phyloP scores from a whole-genome alignment of 2,113 vertebrate genomes.

The Thermophis baileyi region DNA sequence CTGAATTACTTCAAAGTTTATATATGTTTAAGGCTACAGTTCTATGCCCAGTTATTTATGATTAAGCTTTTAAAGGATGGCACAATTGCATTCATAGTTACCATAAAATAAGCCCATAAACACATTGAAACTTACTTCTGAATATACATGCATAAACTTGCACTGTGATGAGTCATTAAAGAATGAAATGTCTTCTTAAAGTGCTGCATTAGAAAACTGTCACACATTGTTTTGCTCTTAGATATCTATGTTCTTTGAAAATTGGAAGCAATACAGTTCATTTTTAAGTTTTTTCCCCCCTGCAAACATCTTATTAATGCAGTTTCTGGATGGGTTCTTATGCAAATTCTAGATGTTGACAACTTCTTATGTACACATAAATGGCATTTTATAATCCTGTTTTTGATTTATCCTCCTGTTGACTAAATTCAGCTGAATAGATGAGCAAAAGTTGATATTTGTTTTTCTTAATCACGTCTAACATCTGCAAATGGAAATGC shows the following conservation, averaged over 20 bases:
- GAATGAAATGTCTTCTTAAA: constrained; percentile 7
- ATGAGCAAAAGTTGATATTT: constrained; percentile 51
- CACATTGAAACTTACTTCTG: not conserved
- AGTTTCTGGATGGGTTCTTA: constrained; percentile 41
- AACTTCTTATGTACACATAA: constrained; percentile 51
- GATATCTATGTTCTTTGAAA: constrained; percentile 13
- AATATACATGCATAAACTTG: not conserved
- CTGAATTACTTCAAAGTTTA: not conserved
- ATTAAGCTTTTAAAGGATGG: not conserved
- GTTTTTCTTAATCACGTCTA: constrained; percentile 50
- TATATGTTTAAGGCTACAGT: not conserved
- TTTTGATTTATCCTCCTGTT: constrained; percentile 50
- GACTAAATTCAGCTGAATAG: constrained; percentile 44
- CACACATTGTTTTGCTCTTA: constrained; percentile 31
- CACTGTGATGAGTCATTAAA: not conserved
- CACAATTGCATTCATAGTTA: not conserved
- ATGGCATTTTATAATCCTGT: constrained; percentile 44
- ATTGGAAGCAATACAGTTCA: constrained; percentile 26
- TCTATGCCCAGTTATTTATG: not conserved
- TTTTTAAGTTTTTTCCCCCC: rapidly evolving
- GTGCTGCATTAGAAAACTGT: not conserved
- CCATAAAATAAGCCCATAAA: not conserved
- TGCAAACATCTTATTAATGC: constrained; percentile 38
- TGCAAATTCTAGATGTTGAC: constrained; percentile 39
- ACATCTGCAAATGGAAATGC: constrained; percentile 32